Base-by-base conservation (phyloP, 1,140 invertebrate genomes). In the Orussus abietinus region DNA sequence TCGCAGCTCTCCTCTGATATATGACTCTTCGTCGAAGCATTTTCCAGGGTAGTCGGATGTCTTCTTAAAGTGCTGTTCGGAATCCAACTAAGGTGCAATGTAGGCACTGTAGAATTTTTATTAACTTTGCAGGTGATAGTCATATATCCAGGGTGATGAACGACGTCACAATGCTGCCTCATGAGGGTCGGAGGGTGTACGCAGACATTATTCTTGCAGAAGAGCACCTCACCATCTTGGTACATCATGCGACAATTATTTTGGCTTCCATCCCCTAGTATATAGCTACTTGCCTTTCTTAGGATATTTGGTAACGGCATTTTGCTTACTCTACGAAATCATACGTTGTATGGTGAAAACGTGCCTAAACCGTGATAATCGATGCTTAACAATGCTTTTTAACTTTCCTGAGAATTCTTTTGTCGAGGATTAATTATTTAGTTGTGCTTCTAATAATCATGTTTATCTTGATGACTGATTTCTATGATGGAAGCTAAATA, bases 171-270 rank as follows among this genome's bases (percentile, higher is more conserved):
- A 50, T 89, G 85, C 52, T 85, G 82, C 11, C 87, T 75, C 7
- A 88, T 77, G 11, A 88, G 75, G 0, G 84, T 84, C 29, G 90
- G 88, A 2, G 92, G 91, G 77, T 97, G 93, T 14, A 97, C 92
- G 71, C 93, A 97, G 6, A 96, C 91, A 72, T 97, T 96, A 64
- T 96, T 97, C 65, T 89, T 88, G 64, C 87, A 89, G 60, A 89
- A 91, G 5, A 90, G 73, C 40, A 88, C 80, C 75, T 91, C 88
- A 49, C 88, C 88, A 69, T 90, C 85, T 57, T 85, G 82, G 56
- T 85, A 88, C 42, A 71, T 56, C 2, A 54, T 57, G 1, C 60
- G 55, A 13, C 58, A 49, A 12, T 44, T 50, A 7, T 71, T 64
- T 3, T 72, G 54, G 55, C 76, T 76, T 44, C 76, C 77, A n/a